Conservation (phyloP, 2,888 invertebrate genomes). For the Pediacus dermestoides region DNA sequence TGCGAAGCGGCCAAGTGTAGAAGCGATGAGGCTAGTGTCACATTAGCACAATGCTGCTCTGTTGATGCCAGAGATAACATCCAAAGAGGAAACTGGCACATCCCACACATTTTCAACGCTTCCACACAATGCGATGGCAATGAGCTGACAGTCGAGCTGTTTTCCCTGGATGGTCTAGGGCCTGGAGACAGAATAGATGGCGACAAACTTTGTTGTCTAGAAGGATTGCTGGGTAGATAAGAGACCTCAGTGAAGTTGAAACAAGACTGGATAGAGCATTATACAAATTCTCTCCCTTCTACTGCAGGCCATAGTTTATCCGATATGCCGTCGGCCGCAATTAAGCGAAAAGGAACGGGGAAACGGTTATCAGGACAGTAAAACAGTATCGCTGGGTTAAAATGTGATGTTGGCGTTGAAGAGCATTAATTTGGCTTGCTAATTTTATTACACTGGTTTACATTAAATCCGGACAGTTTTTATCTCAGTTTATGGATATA, state of each 20-base stretch:
- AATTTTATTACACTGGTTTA: constrained; percentile 31
- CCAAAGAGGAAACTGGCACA: constrained; percentile 11
- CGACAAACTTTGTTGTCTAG: constrained; percentile 44
- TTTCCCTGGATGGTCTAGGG: constrained; percentile 14
- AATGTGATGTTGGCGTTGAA: constrained; percentile 34
- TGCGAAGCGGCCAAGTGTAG: constrained; percentile 42
- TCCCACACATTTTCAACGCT: constrained; percentile 10
- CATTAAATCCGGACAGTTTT: constrained; percentile 27
- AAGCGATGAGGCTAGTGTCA: constrained; percentile 46
- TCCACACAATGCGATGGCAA: constrained; percentile 6
- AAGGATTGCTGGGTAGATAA: constrained; percentile 43
- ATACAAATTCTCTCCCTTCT: constrained; percentile 39
- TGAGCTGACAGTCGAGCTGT: background rate
- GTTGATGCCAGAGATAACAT: constrained; percentile 29
- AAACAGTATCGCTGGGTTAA: constrained; percentile 32
- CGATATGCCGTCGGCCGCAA: constrained; percentile 36
- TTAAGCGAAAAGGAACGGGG: constrained; percentile 33
- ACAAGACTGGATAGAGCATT: constrained; percentile 16
- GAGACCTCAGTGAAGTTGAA: constrained; percentile 22
- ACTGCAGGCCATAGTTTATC: constrained; percentile 35
- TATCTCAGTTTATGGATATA: constrained; percentile 24
- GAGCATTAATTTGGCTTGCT: constrained; percentile 36
- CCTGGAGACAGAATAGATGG: constrained; percentile 39
- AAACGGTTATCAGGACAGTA: constrained; percentile 35
- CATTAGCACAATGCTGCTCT: constrained; percentile 44